These are phyloP conservation scores for Himalopsyche anomala DNA, from an alignment of 2,888 invertebrate genomes.

Conservation along the genomic window DNA sequence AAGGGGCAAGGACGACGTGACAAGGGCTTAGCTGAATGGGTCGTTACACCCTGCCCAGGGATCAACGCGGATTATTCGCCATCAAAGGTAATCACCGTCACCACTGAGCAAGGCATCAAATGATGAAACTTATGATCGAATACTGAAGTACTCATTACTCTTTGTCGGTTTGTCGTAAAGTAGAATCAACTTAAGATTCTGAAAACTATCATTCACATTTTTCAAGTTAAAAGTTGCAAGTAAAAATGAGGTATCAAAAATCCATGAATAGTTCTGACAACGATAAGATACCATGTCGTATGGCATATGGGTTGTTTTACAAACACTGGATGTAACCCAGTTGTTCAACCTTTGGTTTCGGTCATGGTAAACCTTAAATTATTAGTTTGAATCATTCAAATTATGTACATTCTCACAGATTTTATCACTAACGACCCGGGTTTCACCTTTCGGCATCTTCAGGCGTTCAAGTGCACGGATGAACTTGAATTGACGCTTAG, in stretches of 20 bases:
- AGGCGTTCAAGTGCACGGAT: too few relatives aligned
- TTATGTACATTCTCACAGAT: too few relatives aligned
- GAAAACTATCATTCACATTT: neutral
- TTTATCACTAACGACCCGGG: too few relatives aligned
- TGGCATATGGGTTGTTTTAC: neutral
- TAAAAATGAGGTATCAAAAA: too few relatives aligned
- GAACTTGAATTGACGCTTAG: too few relatives aligned
- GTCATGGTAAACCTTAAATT: too few relatives aligned
- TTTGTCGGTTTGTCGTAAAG: neutral
- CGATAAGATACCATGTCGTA: neutral
- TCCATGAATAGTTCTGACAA: too few relatives aligned
- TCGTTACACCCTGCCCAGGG: conserved; percentile 55
- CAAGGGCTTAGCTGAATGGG: conserved; percentile 58
- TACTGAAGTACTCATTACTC: conserved; percentile 3
- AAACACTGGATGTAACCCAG: too few relatives aligned
- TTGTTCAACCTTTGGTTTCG: too few relatives aligned
- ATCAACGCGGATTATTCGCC: conserved; percentile 57
- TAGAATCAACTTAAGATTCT: neutral
- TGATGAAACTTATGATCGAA: conserved; percentile 34
- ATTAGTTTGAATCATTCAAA: too few relatives aligned
- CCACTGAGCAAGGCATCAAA: conserved; percentile 49
- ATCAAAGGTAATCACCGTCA: conserved; percentile 62
- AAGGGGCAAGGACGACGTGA: conserved; percentile 36
- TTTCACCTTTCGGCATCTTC: too few relatives aligned
- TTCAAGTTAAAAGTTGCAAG: too few relatives aligned